A percentile compares a stretch with the other conserved stretches of the same genome.
phyloP scores from a whole-genome alignment of 2,888 invertebrate species.

The Apodemia mormo region DNA sequence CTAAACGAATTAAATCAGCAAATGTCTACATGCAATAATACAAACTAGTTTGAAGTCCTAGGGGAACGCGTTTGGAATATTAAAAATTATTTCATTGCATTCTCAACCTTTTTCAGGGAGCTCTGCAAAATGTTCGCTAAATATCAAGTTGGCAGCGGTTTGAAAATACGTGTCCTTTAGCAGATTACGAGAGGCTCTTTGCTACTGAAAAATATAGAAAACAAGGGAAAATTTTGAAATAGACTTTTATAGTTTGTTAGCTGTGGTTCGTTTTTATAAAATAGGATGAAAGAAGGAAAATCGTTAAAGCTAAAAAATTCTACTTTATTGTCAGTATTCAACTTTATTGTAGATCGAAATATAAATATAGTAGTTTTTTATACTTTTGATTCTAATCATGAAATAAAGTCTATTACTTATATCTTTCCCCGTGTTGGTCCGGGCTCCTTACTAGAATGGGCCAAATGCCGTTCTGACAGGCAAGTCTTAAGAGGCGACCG shows the following conservation, averaged over 20 bases:
- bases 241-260: not conserved
- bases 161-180: conserved; percentile 2
- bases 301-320: too few species aligned
- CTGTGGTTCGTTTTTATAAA: not conserved
- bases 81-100: conserved; percentile 8
- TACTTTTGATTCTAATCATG: too few species aligned
- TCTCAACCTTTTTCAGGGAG: conserved; percentile 3
- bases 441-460: too few species aligned
- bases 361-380: too few species aligned
- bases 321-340: too few species aligned
- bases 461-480: too few species aligned
- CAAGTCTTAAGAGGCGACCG: too few species aligned
- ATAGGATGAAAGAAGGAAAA: too few species aligned
- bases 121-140: conserved; percentile 6
- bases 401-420: too few species aligned
- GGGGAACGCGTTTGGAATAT: not conserved
- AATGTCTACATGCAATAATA: not conserved
- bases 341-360: too few species aligned
- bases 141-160: conserved; percentile 7
- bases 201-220: not conserved
- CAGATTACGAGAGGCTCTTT: conserved; percentile 1
- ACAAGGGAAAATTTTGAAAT: not conserved
- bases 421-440: too few species aligned
- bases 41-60: conserved; percentile 7
- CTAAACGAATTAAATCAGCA: too few species aligned